Evolutionary conservation across 2,797 vertebrate species (phyloP).

Genomic region (Sus cebifrons): DNA sequence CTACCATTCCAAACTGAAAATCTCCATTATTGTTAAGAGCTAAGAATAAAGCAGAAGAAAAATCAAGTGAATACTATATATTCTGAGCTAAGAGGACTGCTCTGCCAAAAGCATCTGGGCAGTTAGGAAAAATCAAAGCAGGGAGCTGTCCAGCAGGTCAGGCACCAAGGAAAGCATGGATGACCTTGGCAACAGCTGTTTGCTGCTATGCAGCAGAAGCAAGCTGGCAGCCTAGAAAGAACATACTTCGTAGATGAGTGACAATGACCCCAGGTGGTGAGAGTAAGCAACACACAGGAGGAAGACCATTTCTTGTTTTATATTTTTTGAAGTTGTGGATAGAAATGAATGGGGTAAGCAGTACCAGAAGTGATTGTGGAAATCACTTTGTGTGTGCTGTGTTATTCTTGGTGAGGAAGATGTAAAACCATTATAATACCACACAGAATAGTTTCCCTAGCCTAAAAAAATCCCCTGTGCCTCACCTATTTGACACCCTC

Average conservation of each 20-base stretch:
- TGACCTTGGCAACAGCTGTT: constrained; percentile 25
- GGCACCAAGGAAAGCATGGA: not conserved
- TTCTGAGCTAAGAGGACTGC: not conserved
- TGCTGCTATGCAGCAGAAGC: not conserved
- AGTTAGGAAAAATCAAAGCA: not conserved
- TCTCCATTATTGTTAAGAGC: not conserved
- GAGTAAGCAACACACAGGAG: not conserved
- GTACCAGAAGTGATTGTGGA: not conserved
- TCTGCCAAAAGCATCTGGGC: not conserved
- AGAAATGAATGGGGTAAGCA: not conserved
- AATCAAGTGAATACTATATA: not conserved
- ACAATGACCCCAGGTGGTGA: not conserved
- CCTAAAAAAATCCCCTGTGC: not conserved
- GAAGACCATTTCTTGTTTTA: not conserved
- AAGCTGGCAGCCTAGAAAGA: not conserved
- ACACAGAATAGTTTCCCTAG: not conserved
- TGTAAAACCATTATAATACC: not conserved
- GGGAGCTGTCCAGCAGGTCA: not conserved
- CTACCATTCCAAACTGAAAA: not conserved
- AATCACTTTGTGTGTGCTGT: not conserved
- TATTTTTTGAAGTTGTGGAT: not conserved
- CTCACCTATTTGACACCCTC: not conserved
- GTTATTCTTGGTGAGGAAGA: not conserved
- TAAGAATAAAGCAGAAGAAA: not conserved
- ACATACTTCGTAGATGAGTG: not conserved